Evolutionary conservation across 2,113 vertebrate genomes (phyloP), one percentile per base, ranked within the genome.

Genomic region (Monopterus albus): DNA sequence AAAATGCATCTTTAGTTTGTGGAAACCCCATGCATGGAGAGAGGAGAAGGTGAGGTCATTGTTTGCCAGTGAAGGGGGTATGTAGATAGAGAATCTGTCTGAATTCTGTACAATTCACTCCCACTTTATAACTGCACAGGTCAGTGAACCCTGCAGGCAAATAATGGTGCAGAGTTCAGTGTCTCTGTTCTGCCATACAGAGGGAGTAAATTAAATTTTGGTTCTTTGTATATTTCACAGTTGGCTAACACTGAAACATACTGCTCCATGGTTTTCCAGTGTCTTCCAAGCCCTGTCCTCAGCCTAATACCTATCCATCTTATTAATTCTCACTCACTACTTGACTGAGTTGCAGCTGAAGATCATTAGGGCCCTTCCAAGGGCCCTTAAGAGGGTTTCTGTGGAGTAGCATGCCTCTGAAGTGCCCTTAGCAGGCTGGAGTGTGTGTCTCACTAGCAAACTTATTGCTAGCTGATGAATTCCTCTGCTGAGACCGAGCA

Each of bases 291-390:
- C 56, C 62, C 63, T 45, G 69, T 83, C 70, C 76, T 88, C 61
- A 52, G 62, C 71, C 70, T 66, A 23, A 70, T 69, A 69, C 64
- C 60, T 65, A 72, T 76, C 77, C 69, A 56, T 85, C 74, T 61
- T 68, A 81, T 81, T 84, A 79, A 83, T 79, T 85, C 80, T 86
- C 67, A 49, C 67, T 79, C 78, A 68, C 77, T 71, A 72, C 87
- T 77, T 82, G 69, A 88, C 84, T 82, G 81, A 87, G 79, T 84
- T 84, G 81, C 87, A 87, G 84, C 81, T 86, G 87, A 87, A 86
- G 82, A 85, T 88, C 82, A 87, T 89, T 82, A 86, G 87, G 86
- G 81, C 78, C 80, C 86, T 81, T 89, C 79, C n/a, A 75, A 82
- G 83, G 86, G 81, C 78, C 85, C 84, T 89, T 88, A 81, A 79